A percentile compares a stretch with the other conserved stretches of the same genome.
Evolutionary conservation across 2,888 invertebrate genomes (phyloP).

Genomic region (Tyria jacobaeae): DNA sequence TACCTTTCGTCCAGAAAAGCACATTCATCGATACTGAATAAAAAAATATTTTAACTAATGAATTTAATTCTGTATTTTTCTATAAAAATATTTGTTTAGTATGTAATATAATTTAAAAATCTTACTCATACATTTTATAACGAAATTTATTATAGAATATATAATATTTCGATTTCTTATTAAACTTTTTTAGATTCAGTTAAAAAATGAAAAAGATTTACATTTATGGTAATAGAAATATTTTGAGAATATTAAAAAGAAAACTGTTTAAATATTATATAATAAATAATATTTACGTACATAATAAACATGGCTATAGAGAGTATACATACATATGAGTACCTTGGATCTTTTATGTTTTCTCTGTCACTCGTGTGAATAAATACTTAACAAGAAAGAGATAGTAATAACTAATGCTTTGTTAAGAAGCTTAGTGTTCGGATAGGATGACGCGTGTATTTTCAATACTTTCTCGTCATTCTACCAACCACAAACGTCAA

Average conservation of each 20-base stretch:
- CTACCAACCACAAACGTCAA: conserved; percentile 78
- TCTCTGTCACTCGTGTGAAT: conserved; percentile 22
- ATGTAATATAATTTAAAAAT: background rate
- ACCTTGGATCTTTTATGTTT: conserved; percentile 6
- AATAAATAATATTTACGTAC: conserved; percentile 4
- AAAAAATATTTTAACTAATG: background rate
- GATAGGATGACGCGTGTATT: conserved; percentile 84
- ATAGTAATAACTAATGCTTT: conserved; percentile 23
- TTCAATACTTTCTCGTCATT: conserved; percentile 84
- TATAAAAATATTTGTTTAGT: background rate
- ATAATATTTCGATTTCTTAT: too few species aligned
- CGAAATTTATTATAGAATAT: background rate
- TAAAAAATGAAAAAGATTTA: background rate
- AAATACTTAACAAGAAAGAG: conserved; percentile 22
- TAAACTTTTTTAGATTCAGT: background rate
- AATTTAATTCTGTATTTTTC: background rate
- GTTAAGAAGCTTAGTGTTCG: conserved; percentile 39
- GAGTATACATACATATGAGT: conserved; percentile 15
- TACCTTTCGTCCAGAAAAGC: conserved; percentile 47
- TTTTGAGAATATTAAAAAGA: background rate
- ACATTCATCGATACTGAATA: background rate
- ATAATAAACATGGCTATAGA: conserved; percentile 19
- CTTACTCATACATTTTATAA: background rate
- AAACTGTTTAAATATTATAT: background rate
- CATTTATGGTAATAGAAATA: background rate